A percentile compares a stretch with the other conserved stretches of the same genome.
Conservation (phyloP, 2,113 vertebrate species). For the Oenanthe oenanthe region DNA sequence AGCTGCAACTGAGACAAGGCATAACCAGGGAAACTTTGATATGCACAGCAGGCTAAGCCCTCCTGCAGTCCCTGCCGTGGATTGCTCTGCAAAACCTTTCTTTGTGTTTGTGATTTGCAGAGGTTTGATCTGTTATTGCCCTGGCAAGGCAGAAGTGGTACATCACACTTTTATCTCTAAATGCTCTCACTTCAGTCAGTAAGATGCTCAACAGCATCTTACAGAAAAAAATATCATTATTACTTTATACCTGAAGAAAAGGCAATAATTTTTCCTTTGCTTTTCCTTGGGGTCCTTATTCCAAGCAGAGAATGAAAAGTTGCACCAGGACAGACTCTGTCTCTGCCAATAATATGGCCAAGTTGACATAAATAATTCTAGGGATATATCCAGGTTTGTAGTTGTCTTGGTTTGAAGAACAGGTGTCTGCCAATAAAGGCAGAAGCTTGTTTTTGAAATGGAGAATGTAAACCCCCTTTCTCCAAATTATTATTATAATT, state of each 20-base stretch:
- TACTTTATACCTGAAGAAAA: background rate
- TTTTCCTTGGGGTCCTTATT: background rate
- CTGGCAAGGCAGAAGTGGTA: background rate
- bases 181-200: background rate
- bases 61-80: background rate
- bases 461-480: too few relatives aligned
- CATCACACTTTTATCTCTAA: background rate
- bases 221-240: background rate
- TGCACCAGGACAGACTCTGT: background rate
- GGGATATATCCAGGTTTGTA: background rate
- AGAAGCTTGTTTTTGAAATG: too few relatives aligned
- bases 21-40: conserved; percentile 29
- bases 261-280: background rate
- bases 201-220: background rate
- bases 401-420: too few relatives aligned
- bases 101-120: background rate
- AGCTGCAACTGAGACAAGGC: conserved; percentile 5
- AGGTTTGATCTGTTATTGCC: conserved; percentile 2
- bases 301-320: background rate
- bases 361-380: background rate
- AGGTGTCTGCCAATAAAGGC: too few relatives aligned
- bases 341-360: background rate
- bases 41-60: conserved; percentile 40
- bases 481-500: too few relatives aligned
- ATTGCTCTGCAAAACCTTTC: background rate